Base-by-base conservation (phyloP, 53 echinoderm and acorn worm genomes). In the Patiria pectinifera region DNA sequence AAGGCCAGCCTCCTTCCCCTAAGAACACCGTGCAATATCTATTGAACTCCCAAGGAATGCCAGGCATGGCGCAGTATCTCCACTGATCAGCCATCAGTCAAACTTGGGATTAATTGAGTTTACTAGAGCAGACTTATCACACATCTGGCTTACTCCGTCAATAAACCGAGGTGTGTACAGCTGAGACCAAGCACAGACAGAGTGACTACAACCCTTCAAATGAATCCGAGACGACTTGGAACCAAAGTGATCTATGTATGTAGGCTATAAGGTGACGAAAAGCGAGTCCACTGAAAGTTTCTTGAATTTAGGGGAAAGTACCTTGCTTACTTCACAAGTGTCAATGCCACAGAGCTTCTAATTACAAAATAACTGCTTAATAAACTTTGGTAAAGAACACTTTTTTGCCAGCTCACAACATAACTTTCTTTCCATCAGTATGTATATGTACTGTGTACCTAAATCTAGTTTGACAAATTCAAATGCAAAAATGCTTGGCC, bases 51-150 rank as follows among this genome's bases (percentile, higher is more conserved):
- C 66, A 14, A 18, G 10, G 66, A 66, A 66, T 16, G 0, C 14
- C 3, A 66, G 66, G 66, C 66, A 66, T 15, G 66, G 66, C 66
- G 3, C 66, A 18, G 66, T 18, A 66, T 66, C 66, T 18, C 66
- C 15, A 3, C 3, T 66, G 14, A 66, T 74, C 74, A 24, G 18
- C 24, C 24, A 74, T 74, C 74, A 24, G 74, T 74, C 74, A 74
- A 14, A 66, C 66, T 66, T 22, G 22, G 22, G 79, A 11, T 45
- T 59, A 82, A 82, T 88, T 62, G 88, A 88, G 78, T 88, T 88
- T 88, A 88, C 88, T 44, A 16, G 61, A 60, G 62, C 35, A 58
- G 45, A 19, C 61, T 78, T 53, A 88, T 88, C 45, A 77, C 78
- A 78, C 88, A 79, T 75, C 76, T 71, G 53, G 21, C 23, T 86